Conservation (phyloP, 1,140 invertebrate genomes). For the Pectinophora gossypiella region DNA sequence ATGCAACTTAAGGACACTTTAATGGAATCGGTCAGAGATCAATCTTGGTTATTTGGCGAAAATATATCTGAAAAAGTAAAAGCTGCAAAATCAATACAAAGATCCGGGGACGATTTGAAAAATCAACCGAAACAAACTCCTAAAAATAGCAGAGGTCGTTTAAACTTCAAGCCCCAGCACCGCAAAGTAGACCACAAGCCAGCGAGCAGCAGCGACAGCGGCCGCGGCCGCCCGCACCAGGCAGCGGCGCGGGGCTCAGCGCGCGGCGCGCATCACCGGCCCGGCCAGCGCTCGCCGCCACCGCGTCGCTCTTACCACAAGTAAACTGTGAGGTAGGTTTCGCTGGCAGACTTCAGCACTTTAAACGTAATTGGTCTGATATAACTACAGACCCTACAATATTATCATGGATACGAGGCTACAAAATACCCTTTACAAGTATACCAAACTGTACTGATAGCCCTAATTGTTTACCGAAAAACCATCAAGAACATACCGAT, state of each 20-base stretch:
- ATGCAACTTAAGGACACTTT: slow-evolving; percentile 2
- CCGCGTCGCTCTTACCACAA: no score
- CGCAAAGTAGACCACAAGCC: background rate
- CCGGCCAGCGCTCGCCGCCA: no score
- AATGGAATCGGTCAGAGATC: background rate
- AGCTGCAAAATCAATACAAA: slow-evolving; percentile 1
- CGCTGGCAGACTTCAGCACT: no score
- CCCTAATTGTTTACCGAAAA: no score
- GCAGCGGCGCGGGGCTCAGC: no score
- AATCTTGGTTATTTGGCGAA: slow-evolving; percentile 6
- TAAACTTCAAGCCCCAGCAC: slow-evolving; percentile 2
- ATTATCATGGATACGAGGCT: no score
- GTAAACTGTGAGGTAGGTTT: no score
- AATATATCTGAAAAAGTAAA: slow-evolving; percentile 8
- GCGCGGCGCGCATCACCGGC: background rate
- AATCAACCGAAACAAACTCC: background rate
- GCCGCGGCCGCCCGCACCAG: background rate
- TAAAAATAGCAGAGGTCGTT: background rate
- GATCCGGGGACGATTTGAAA: slow-evolving; percentile 2
- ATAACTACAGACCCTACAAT: no score
- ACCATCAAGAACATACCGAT: no score
- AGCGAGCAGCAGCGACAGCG: background rate
- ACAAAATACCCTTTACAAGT: no score
- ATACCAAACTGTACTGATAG: no score
- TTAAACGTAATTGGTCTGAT: no score